Base-by-base conservation (phyloP, 2,888 invertebrate genomes). In the Stomorhina lunata region DNA sequence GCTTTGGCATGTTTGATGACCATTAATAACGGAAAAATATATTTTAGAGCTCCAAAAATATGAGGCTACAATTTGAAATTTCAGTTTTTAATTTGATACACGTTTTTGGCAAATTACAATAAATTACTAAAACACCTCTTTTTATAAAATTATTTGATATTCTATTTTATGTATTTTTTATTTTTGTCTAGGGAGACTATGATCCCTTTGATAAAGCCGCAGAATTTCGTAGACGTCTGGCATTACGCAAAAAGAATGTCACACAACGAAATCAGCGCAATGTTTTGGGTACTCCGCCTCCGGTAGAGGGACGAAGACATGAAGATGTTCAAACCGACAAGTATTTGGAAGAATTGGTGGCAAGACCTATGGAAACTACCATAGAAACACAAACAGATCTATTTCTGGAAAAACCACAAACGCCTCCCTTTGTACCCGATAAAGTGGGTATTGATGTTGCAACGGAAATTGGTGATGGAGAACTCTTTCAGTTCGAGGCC, bases 401-500 rank as follows among this genome's bases (percentile, higher is more conserved):
- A 86, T 96, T 96, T 92, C 92, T 95, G 82, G 96, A 97, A 90
- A 93, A 96, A 86, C 96, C 97, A 4, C 93, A 94, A 22, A 95
- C 96, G 66, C 97, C 97, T 1, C 92, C 93, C 43, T 96, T 95
- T 91, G 93, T 95, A 84, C 95, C 96, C 6, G 94, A 94, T 78
- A 96, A 95, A 92, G 94, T 94, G 83, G 98, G 97, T 27, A 92
- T 94, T 66, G 97, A 97, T 91, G 94, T 92, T 5, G 92, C 92
- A 87, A 98, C 98, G 50, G 97, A 98, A 92, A 97, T 98, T 84
- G 94, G 94, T 87, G 96, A 97, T 1, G 97, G 97, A 72, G 98
- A 98, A 90, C 96, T 98, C 75, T 98, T 97, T 92, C 96, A 98
- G 92, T 98, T 97, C 92, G 97, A 98, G 91, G 92, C 94, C 88